These are phyloP conservation scores for Pseudomyrmex dendroicus DNA, from an alignment of 1,140 invertebrate species.

Conservation along the genomic window DNA sequence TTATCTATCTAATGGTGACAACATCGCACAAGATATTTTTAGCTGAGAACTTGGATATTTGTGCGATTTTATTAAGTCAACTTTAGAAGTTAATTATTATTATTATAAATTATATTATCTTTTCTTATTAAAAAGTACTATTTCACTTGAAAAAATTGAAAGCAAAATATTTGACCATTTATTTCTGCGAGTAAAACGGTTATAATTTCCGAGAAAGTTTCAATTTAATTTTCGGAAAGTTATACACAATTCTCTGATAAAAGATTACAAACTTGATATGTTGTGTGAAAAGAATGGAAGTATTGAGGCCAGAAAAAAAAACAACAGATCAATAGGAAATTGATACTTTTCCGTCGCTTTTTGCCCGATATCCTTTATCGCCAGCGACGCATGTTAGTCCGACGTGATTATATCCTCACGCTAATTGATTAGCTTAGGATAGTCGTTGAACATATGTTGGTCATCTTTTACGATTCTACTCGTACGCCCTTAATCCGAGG, in stretches of 20 bases:
- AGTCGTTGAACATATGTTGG: slow-evolving; percentile 78
- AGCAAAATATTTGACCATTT: slow-evolving; percentile 3
- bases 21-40: not conserved
- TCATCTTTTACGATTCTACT: slow-evolving; percentile 77
- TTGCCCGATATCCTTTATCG: slow-evolving; percentile 35
- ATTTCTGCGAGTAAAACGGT: slow-evolving; percentile 1
- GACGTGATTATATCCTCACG: slow-evolving; percentile 62
- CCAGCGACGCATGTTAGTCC: slow-evolving; percentile 64
- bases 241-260: slow-evolving; percentile 15
- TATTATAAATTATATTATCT: not conserved
- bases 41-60: not conserved
- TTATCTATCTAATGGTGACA: not conserved
- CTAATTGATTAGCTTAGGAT: slow-evolving; percentile 69
- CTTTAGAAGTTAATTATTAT: slow-evolving; percentile 1
- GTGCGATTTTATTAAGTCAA: not conserved
- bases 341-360: not conserved
- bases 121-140: not conserved
- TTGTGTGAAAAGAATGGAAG: slow-evolving; percentile 26
- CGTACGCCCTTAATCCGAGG: slow-evolving; percentile 68
- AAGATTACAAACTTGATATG: slow-evolving; percentile 48
- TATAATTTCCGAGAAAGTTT: slow-evolving; percentile 27
- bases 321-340: slow-evolving; percentile 49
- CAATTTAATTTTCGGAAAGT: slow-evolving; percentile 35
- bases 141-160: not conserved
- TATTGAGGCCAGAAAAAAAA: slow-evolving; percentile 45